Percentiles rank a stretch among this genome's conserved stretches.
These are phyloP conservation scores for Arenaria interpres DNA, from an alignment of 2,113 vertebrate genomes.

Conservation along the genomic window DNA sequence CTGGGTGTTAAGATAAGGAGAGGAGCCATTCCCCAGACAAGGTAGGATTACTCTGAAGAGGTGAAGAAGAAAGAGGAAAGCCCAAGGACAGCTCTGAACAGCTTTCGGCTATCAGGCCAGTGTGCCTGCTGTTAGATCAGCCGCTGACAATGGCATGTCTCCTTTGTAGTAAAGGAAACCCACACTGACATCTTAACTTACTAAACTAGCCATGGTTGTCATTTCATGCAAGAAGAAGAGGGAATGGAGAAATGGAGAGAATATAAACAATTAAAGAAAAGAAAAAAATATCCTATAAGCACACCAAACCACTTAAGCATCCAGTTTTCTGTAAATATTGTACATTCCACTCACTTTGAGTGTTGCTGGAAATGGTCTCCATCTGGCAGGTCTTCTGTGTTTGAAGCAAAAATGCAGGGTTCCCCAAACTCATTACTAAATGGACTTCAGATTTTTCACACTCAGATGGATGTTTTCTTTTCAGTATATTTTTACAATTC, in stretches of 20 bases:
- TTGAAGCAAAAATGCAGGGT: not conserved
- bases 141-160: not conserved
- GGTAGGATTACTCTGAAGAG: not conserved
- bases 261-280: not conserved
- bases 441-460: not conserved
- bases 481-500: not conserved
- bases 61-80: not conserved
- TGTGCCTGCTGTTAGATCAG: constrained; percentile 11
- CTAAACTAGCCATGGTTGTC: not conserved
- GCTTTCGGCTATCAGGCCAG: not conserved
- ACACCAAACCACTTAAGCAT: not conserved
- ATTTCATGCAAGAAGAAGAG: not conserved
- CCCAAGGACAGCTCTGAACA: not conserved
- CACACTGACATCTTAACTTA: constrained; percentile 22
- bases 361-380: not conserved
- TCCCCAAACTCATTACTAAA: not conserved
- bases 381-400: not conserved
- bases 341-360: not conserved
- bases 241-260: not conserved
- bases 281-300: not conserved
- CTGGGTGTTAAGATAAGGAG: not conserved
- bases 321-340: not conserved
- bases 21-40: not conserved
- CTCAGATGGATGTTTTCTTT: not conserved
- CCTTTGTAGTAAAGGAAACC: not conserved